These are phyloP conservation scores for Drosophila subpulchrella DNA, from an alignment of 1,140 invertebrate species.

Conservation along the genomic window DNA sequence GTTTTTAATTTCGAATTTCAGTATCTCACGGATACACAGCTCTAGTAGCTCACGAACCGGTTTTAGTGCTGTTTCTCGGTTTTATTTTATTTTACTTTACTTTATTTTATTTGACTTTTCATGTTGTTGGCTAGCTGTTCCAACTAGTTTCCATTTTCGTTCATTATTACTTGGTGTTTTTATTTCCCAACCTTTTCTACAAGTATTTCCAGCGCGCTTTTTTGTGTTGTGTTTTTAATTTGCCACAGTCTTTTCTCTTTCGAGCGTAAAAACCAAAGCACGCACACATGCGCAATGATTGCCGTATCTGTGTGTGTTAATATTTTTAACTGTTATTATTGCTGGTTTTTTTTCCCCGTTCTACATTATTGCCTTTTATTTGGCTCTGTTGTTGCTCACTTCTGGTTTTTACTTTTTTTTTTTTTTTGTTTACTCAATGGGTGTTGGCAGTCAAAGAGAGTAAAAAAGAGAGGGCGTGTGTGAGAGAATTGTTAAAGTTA, in stretches of 20 bases:
- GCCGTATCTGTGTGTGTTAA: constrained; percentile 51
- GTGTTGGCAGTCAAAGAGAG: constrained; percentile 31
- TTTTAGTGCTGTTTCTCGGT: constrained; percentile 39
- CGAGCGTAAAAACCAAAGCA: constrained; percentile 69
- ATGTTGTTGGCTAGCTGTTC: constrained; percentile 47
- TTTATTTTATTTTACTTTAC: constrained; percentile 28
- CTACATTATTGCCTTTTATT: constrained; percentile 68
- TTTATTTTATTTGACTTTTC: constrained; percentile 44
- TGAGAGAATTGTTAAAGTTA: constrained; percentile 74
- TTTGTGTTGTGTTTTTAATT: constrained; percentile 33
- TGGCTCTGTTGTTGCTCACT: constrained; percentile 51
- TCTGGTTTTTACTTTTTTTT: constrained; percentile 32
- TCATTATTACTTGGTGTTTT: constrained; percentile 73
- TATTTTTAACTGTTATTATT: constrained; percentile 78
- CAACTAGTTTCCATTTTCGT: constrained; percentile 72
- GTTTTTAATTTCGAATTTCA: constrained; percentile 54
- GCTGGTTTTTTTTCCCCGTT: constrained; percentile 48
- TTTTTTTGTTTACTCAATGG: constrained; percentile 71
- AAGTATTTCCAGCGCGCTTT: constrained; percentile 32
- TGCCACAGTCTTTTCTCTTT: constrained; percentile 45
- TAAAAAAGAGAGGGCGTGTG: constrained; percentile 16
- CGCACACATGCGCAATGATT: constrained; percentile 76
- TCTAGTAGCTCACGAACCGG: constrained; percentile 70
- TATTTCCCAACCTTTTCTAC: constrained; percentile 71
- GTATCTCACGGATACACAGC: constrained; percentile 55